Evolutionary conservation across 1,140 invertebrate genomes (phyloP).

Genomic region (Drosophila trapezifrons): DNA sequence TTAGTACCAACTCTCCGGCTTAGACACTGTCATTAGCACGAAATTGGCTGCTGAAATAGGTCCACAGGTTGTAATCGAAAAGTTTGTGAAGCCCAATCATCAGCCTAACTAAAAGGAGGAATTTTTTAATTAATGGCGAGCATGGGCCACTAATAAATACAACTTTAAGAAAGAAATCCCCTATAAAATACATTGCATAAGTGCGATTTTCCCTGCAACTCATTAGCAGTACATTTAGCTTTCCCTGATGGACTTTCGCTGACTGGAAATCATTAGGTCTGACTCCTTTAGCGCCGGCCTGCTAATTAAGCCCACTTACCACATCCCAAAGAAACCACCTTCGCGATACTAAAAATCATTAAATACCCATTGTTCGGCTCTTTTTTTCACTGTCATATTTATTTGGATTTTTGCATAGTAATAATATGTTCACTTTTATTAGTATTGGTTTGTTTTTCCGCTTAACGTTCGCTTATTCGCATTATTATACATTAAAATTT

Average conservation of each 20-base stretch:
- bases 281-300: constrained; percentile 21
- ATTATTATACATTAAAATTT: constrained; percentile 75
- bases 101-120: neutral
- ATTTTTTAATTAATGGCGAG: neutral
- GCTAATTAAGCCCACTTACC: constrained; percentile 32
- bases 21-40: constrained; percentile 62
- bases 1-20: constrained; percentile 58
- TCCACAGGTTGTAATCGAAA: constrained; percentile 4
- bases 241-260: constrained; percentile 25
- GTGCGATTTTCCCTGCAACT: constrained; percentile 6
- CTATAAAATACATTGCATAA: neutral
- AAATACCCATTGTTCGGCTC: constrained; percentile 23
- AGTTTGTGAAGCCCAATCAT: constrained; percentile 2
- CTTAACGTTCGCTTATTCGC: constrained; percentile 44
- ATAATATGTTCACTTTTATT: constrained; percentile 73
- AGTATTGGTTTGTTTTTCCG: constrained; percentile 60
- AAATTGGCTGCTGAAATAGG: constrained; percentile 17
- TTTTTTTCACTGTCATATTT: constrained; percentile 61
- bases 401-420: constrained; percentile 79
- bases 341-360: constrained; percentile 30
- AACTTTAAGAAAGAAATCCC: neutral
- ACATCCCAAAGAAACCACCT: neutral
- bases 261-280: constrained; percentile 6
- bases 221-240: constrained; percentile 21
- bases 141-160: neutral